Conservation (phyloP, 1,140 invertebrate species). For the Drosophila miranda region DNA sequence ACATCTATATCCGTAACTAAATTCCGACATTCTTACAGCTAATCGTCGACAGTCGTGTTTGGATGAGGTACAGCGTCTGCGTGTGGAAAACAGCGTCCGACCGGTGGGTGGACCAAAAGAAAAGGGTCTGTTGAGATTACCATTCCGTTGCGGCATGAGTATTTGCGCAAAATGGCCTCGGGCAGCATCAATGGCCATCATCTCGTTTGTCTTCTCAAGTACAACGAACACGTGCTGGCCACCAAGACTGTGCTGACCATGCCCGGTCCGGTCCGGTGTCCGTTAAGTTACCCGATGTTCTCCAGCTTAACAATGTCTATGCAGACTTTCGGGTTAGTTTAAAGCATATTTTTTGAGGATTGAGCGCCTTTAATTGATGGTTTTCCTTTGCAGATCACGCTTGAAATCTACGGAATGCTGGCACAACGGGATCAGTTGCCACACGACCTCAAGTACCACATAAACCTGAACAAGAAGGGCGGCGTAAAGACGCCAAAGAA, state of each 20-base stretch:
- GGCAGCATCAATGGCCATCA: conserved; percentile 90
- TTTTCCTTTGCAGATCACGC: conserved; percentile 84
- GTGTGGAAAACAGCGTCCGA: conserved; percentile 87
- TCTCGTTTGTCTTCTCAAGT: conserved; percentile 92
- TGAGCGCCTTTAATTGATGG: neutral
- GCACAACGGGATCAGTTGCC: conserved; percentile 90
- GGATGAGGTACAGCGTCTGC: conserved; percentile 93
- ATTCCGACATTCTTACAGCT: conserved; percentile 83
- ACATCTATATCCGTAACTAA: too few species aligned
- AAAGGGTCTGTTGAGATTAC: conserved; percentile 90
- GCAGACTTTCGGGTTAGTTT: conserved; percentile 89
- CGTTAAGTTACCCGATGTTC: conserved; percentile 91
- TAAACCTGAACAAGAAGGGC: conserved; percentile 86
- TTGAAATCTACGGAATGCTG: conserved; percentile 94
- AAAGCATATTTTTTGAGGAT: too few species aligned
- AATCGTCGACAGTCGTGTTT: conserved; percentile 92
- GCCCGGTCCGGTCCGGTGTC: conserved; percentile 84
- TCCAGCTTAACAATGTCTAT: conserved; percentile 91
- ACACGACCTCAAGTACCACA: conserved; percentile 93
- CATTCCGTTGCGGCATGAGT: conserved; percentile 91
- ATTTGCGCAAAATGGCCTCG: conserved; percentile 86
- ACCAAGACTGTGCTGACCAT: conserved; percentile 89
- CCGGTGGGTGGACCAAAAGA: conserved; percentile 84
- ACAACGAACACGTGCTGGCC: conserved; percentile 91
- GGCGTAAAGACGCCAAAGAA: conserved; percentile 82